These are phyloP conservation scores for Motacilla tschutschensis DNA, from an alignment of 2,113 vertebrate species.

Conservation along the genomic window DNA sequence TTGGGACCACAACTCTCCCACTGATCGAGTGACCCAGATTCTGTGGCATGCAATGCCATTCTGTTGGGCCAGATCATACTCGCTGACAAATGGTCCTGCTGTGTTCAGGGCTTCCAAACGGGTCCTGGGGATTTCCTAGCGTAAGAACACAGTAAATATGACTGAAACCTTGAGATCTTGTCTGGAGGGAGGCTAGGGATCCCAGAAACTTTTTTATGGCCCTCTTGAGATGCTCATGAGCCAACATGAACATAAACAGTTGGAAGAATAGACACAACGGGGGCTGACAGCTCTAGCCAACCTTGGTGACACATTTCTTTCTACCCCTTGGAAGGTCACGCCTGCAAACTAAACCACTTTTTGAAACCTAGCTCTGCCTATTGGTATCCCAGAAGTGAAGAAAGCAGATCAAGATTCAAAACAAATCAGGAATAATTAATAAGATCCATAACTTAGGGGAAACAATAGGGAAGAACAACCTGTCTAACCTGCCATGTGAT, in stretches of 20 bases:
- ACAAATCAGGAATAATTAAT: background rate
- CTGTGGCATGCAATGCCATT: background rate
- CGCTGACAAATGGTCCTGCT: background rate
- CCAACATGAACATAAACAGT: background rate
- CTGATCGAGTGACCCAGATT: background rate
- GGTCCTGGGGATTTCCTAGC: background rate
- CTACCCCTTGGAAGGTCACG: background rate
- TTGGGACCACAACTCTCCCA: background rate
- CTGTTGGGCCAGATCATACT: background rate
- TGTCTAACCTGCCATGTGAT: background rate
- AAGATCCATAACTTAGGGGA: background rate
- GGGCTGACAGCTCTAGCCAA: background rate
- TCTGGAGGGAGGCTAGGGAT: background rate
- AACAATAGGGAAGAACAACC: slow-evolving; percentile 23
- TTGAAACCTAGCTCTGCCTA: slow-evolving; percentile 9
- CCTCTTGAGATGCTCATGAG: background rate
- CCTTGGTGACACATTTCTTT: background rate
- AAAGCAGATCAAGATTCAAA: slow-evolving; percentile 28
- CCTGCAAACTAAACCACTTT: background rate
- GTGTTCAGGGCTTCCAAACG: background rate
- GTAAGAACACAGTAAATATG: background rate
- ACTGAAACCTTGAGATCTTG: slow-evolving; percentile 10
- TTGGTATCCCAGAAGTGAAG: slow-evolving; percentile 32
- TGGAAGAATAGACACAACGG: background rate
- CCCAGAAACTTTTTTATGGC: background rate